Evolutionary conservation across 2,113 vertebrate genomes (phyloP), one percentile per base, ranked within the genome.

Genomic region (Tetrao urogallus): DNA sequence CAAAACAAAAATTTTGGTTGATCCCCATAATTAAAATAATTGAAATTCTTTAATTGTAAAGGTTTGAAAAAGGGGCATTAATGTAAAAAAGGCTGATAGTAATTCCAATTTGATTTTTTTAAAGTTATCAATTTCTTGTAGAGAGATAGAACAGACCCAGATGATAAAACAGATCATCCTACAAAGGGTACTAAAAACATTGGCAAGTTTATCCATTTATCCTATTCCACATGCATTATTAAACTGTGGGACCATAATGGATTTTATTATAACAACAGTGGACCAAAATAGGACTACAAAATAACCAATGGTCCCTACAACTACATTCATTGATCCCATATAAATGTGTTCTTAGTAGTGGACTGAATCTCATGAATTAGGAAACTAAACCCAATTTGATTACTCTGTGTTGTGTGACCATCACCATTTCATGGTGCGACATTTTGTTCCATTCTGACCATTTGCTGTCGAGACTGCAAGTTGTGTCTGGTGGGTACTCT

Each of bases 1-100:
- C 91, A 36, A 66, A 94, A 91, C 84, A 17, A 82, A 96, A 94
- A 86, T 50, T 93, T 56, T 86, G 60, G 47, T 8, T 65, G 61
- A 75, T 76, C 92, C 60, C 63, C 34, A 79, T 87, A 57, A 83
- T 50, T 88, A 69, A 95, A 92, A 79, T 87, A 57, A 83, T 50
- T 88, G 66, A 95, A 92, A 45, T 63, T 54, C n/a, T 54, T 72
- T 50, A 82, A 85, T 36, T 57, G 16, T 61, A 96, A 92, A 38
- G 27, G 11, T 72, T 92, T 95, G 64, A 58, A 69, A 74, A 88
- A 86, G 78, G 91, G n/a, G 2, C n/a, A 66, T 73, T 63, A 73
- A 11, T 58, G 5, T 47, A 92, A 60, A 56, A 83, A 82, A 91
- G 38, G 58, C 40, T 78, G 27, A 71, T 89, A 75, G 45, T 7